Conservation (phyloP, 1,140 invertebrate genomes). For the Drosophila orosa region DNA sequence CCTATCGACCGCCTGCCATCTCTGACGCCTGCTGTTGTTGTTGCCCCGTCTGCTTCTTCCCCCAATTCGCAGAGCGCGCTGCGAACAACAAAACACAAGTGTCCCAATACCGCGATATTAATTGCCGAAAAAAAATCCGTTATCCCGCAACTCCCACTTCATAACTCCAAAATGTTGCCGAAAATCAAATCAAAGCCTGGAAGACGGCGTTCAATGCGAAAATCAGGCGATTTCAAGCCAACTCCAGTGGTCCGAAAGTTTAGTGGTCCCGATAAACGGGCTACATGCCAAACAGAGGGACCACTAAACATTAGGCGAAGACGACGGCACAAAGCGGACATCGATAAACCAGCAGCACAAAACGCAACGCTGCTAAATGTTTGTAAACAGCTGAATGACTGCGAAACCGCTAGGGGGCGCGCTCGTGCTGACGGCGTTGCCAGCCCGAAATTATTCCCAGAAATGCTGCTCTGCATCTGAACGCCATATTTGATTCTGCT, state of each 20-base stretch:
- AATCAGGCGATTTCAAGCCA: slow-evolving; percentile 55
- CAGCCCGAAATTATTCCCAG: slow-evolving; percentile 17
- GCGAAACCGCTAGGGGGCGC: slow-evolving; percentile 53
- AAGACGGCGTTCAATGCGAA: slow-evolving; percentile 13
- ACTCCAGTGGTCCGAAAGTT: slow-evolving; percentile 66
- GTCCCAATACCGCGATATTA: slow-evolving; percentile 28
- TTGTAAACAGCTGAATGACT: slow-evolving; percentile 59
- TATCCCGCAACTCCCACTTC: neutral
- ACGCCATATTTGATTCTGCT: slow-evolving; percentile 76
- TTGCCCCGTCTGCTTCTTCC: slow-evolving; percentile 35
- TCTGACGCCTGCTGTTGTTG: slow-evolving; percentile 25
- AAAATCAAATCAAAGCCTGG: slow-evolving; percentile 16
- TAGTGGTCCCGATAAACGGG: slow-evolving; percentile 65
- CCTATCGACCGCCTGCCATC: slow-evolving; percentile 21
- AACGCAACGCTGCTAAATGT: slow-evolving; percentile 62
- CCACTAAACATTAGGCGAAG: slow-evolving; percentile 77
- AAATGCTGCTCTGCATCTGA: slow-evolving; percentile 42
- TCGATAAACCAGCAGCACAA: slow-evolving; percentile 71
- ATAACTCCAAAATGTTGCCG: slow-evolving; percentile 17
- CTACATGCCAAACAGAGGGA: slow-evolving; percentile 74
- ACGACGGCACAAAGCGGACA: slow-evolving; percentile 50
- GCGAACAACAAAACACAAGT: slow-evolving; percentile 41
- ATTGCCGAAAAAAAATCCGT: slow-evolving; percentile 33
- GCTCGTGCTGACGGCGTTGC: slow-evolving; percentile 42
- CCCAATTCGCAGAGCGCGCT: slow-evolving; percentile 41